These are phyloP conservation scores for Monarcha castaneiventris DNA, from an alignment of 2,113 vertebrate species.

Conservation along the genomic window DNA sequence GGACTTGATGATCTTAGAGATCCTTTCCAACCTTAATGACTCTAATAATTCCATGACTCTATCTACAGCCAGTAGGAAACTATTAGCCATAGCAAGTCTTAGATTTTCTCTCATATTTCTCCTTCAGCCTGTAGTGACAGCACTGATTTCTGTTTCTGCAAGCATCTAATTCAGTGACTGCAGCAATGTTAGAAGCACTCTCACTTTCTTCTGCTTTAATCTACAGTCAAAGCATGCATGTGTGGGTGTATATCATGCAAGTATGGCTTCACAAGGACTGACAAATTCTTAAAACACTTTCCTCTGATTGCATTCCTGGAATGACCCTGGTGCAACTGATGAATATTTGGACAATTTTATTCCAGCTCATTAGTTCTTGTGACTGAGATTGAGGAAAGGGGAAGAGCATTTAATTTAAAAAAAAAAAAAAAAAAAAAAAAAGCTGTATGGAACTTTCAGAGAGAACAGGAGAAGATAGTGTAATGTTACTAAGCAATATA, in stretches of 20 bases:
- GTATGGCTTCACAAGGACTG: not conserved
- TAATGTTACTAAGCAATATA: not conserved
- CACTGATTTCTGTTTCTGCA: not conserved
- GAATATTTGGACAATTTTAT: not conserved
- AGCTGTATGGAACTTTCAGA: not conserved
- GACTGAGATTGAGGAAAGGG: not conserved
- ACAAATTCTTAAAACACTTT: not conserved
- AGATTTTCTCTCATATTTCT: not conserved
- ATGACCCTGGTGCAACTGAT: not conserved
- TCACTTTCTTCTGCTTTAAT: not conserved
- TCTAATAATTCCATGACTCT: not conserved
- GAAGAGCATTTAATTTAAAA: not conserved
- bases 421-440: not conserved
- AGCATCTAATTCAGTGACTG: conserved; percentile 8
- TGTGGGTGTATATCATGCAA: not conserved
- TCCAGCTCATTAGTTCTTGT: not conserved
- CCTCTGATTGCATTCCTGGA: not conserved
- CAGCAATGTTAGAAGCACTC: not conserved
- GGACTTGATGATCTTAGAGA: not conserved
- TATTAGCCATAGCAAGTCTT: not conserved
- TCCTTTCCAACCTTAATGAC: not conserved
- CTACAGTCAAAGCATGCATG: not conserved
- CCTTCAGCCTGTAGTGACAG: not conserved
- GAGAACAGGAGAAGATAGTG: not conserved
- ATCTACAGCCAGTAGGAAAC: not conserved